A percentile compares a stretch with the other conserved stretches of the same genome.
These are phyloP conservation scores for Cerastoderma edule DNA, from an alignment of 2,888 invertebrate genomes.

Conservation along the genomic window DNA sequence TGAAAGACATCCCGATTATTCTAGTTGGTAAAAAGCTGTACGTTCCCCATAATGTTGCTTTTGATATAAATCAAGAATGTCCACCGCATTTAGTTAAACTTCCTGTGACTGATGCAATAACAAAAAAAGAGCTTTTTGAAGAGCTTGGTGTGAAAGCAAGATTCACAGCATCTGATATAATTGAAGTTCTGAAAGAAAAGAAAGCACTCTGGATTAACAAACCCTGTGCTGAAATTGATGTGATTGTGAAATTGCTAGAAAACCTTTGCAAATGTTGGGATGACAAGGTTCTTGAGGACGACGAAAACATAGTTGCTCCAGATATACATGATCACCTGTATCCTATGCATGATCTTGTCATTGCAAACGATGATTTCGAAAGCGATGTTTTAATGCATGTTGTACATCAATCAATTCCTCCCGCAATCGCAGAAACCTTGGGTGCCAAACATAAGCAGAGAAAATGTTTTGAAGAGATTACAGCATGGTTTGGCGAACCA, in stretches of 20 bases:
- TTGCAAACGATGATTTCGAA: conserved; percentile 68
- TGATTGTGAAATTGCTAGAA: conserved; percentile 30
- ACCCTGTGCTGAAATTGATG: conserved; percentile 23
- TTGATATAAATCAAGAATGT: conserved; percentile 25
- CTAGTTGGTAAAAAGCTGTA: conserved; percentile 1
- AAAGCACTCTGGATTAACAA: not conserved
- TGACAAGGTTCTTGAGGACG: conserved; percentile 20
- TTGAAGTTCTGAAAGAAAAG: conserved; percentile 19
- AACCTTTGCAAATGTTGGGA: conserved; percentile 22
- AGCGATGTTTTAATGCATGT: conserved; percentile 58
- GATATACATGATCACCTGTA: conserved; percentile 64
- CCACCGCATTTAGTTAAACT: conserved; percentile 17
- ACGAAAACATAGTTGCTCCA: conserved; percentile 58
- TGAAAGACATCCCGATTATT: conserved; percentile 4
- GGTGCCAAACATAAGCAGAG: conserved; percentile 61
- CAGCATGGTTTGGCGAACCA: conserved; percentile 57
- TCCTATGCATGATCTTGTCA: conserved; percentile 64
- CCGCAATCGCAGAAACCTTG: conserved; percentile 56
- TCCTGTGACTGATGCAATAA: not conserved
- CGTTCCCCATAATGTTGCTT: conserved; percentile 16
- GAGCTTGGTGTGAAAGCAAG: conserved; percentile 23
- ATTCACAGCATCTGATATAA: not conserved
- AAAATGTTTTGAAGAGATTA: conserved; percentile 28
- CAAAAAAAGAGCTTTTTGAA: conserved; percentile 20
- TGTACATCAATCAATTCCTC: conserved; percentile 66